A percentile compares a stretch with the other conserved stretches of the same genome.
Conservation (phyloP, 2,888 invertebrate species). For the Ennomos fuscantarius region DNA sequence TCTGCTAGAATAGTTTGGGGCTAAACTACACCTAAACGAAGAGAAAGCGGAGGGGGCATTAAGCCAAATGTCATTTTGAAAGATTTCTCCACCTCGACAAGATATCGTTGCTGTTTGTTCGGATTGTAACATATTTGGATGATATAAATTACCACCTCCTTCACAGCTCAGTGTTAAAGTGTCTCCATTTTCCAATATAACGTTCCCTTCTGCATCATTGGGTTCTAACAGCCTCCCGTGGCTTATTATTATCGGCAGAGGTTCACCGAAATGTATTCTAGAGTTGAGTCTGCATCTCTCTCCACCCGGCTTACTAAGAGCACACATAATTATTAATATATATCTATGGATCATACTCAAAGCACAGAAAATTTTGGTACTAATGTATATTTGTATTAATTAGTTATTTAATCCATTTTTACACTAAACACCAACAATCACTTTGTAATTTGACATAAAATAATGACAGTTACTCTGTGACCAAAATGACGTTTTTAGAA, state of each 20-base stretch:
- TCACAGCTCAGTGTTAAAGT: slow-evolving; percentile 66
- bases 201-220: slow-evolving; percentile 59
- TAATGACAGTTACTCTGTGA: too few relatives aligned
- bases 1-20: slow-evolving; percentile 60
- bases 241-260: slow-evolving; percentile 66
- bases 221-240: slow-evolving; percentile 67
- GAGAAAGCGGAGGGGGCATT: slow-evolving; percentile 55
- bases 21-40: slow-evolving; percentile 54
- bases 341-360: slow-evolving; percentile 54
- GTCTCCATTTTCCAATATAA: slow-evolving; percentile 63
- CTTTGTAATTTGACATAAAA: too few relatives aligned
- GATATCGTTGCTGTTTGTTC: slow-evolving; percentile 55
- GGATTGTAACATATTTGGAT: slow-evolving; percentile 52
- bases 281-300: slow-evolving; percentile 63
- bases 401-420: too few relatives aligned
- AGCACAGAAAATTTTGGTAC: slow-evolving; percentile 9
- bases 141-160: slow-evolving; percentile 53
- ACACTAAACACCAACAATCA: too few relatives aligned
- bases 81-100: slow-evolving; percentile 63
- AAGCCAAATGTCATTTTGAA: slow-evolving; percentile 67
- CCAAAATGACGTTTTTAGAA: too few relatives aligned
- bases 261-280: slow-evolving; percentile 64
- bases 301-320: slow-evolving; percentile 54
- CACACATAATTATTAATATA: slow-evolving; percentile 62
- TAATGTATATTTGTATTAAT: background rate